Conservation (phyloP, 2,113 vertebrate species). For the Perca fluviatilis region DNA sequence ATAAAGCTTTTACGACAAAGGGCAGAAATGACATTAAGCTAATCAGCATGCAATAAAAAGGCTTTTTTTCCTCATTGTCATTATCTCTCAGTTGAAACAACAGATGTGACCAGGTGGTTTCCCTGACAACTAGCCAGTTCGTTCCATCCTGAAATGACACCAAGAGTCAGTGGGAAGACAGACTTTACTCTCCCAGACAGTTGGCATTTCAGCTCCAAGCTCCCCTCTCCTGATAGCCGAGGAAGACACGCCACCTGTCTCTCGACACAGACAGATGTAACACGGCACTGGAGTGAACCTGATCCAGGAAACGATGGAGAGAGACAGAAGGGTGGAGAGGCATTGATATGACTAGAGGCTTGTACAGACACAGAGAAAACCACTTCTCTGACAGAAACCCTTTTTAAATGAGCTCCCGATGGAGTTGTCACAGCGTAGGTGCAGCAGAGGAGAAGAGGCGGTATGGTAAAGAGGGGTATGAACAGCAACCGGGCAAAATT, state of each 20-base stretch:
- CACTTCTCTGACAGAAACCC: constrained; percentile 37
- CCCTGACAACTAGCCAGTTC: constrained; percentile 61
- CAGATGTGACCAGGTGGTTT: constrained; percentile 65
- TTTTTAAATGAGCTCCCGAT: constrained; percentile 67
- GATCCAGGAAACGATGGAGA: constrained; percentile 36
- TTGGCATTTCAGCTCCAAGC: constrained; percentile 59
- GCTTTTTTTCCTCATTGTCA: constrained; percentile 28
- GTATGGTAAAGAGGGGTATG: background rate
- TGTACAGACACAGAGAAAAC: constrained; percentile 35
- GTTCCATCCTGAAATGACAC: constrained; percentile 57
- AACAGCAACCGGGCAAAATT: constrained; percentile 33
- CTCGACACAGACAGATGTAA: constrained; percentile 58
- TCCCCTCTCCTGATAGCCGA: constrained; percentile 27
- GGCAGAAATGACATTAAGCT: constrained; percentile 3
- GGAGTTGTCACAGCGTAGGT: constrained; percentile 47
- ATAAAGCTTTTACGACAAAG: background rate
- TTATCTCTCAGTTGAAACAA: constrained; percentile 43
- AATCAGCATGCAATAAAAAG: constrained; percentile 15
- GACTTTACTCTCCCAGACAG: constrained; percentile 46
- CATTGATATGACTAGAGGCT: constrained; percentile 36
- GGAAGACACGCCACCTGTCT: constrained; percentile 62
- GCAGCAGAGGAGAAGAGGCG: constrained; percentile 36
- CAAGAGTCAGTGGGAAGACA: constrained; percentile 46
- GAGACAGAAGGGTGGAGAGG: constrained; percentile 42
- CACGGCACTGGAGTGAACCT: constrained; percentile 38